Percentiles rank a stretch among this genome's conserved stretches.
These are phyloP conservation scores for Sandelia bainsii DNA, from an alignment of 2,797 vertebrate species.

Conservation along the genomic window DNA sequence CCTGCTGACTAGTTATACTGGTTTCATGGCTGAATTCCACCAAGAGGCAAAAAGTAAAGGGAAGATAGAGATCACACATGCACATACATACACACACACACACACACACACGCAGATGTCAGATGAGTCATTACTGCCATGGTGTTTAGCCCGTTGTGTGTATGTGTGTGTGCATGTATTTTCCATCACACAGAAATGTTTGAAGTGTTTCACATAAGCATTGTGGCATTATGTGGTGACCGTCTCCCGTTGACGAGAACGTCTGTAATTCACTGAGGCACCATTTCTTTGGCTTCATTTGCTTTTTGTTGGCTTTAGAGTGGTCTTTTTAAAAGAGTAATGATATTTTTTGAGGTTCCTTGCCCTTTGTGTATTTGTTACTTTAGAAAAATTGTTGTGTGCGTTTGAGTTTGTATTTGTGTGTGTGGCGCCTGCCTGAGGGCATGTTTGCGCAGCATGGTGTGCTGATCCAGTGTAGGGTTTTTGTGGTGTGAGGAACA, in stretches of 20 bases:
- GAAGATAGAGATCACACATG: slow-evolving; percentile 23
- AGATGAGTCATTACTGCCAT: slow-evolving; percentile 55
- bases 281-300: slow-evolving; percentile 7
- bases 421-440: slow-evolving; percentile 59
- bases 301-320: slow-evolving; percentile 5
- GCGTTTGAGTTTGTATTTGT: slow-evolving; percentile 23
- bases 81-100: slow-evolving; percentile 8
- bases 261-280: slow-evolving; percentile 3
- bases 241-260: slow-evolving; percentile 16
- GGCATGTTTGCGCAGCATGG: slow-evolving; percentile 64
- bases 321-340: slow-evolving; percentile 38
- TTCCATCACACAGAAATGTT: slow-evolving; percentile 49
- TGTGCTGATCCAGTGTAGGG: slow-evolving; percentile 61
- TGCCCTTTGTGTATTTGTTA: slow-evolving; percentile 37
- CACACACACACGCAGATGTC: slow-evolving; percentile 28
- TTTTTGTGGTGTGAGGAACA: slow-evolving; percentile 63
- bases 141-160: slow-evolving; percentile 42
- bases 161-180: slow-evolving; percentile 42
- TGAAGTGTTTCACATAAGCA: slow-evolving; percentile 26
- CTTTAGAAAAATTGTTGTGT: slow-evolving; percentile 34
- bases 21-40: slow-evolving; percentile 48
- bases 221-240: slow-evolving; percentile 23
- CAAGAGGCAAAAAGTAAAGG: slow-evolving; percentile 48
- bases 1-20: slow-evolving; percentile 34
- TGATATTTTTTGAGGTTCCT: slow-evolving; percentile 39